Evolutionary conservation across 2,797 vertebrate genomes (phyloP).

Genomic region (Megaceryle alcyon): DNA sequence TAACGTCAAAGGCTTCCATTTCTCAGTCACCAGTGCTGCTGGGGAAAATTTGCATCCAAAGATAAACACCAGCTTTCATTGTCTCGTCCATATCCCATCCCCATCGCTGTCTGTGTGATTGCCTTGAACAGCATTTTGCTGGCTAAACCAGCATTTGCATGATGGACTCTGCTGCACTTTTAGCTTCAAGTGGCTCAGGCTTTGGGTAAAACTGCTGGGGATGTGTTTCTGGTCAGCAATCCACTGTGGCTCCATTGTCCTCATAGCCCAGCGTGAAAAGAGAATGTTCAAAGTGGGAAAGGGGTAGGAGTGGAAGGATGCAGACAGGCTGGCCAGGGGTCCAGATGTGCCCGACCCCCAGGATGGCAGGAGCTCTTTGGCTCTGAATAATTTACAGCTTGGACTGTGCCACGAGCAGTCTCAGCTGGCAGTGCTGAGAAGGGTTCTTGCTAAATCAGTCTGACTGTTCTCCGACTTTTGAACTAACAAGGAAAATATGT

Average conservation of each 20-base stretch:
- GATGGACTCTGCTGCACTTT: accelerated
- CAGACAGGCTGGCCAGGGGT: background rate
- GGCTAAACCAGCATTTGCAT: background rate
- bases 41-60: background rate
- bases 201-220: background rate
- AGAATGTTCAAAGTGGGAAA: background rate
- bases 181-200: background rate
- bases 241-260: background rate
- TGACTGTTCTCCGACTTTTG: background rate
- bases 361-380: background rate
- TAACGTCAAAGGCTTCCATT: background rate
- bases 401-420: background rate
- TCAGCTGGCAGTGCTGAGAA: background rate
- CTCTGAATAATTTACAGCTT: background rate
- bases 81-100: background rate
- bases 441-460: background rate
- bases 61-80: background rate
- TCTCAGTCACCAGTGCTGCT: background rate
- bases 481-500: background rate
- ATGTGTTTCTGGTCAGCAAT: accelerated
- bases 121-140: background rate
- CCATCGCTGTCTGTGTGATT: background rate
- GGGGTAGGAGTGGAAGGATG: background rate
- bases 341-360: background rate
- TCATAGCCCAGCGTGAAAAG: background rate